Percentiles rank a stretch among this genome's conserved stretches.
phyloP scores from a whole-genome alignment of 2,113 vertebrate species.

The Notarius lentiginosus region DNA sequence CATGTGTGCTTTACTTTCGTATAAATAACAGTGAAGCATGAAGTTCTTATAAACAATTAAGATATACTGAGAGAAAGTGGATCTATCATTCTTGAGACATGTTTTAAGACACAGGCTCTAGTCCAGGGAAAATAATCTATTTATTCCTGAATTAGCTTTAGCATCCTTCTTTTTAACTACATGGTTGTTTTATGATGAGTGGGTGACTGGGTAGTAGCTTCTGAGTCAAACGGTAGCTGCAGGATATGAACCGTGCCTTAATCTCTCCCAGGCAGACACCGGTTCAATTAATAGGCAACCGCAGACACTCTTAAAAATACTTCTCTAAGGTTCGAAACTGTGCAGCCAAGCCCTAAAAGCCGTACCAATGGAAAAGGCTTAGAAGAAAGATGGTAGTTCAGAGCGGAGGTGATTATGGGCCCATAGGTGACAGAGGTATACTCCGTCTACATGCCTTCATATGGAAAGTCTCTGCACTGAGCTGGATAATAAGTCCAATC shows the following conservation, averaged over 20 bases:
- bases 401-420: not conserved
- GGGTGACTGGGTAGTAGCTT: not conserved
- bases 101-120: not conserved
- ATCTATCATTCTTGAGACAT: not conserved
- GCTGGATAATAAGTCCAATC: not conserved
- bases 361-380: not conserved
- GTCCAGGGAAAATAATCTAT: not conserved
- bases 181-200: slow-evolving; percentile 5
- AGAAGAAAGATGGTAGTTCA: not conserved
- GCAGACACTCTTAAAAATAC: slow-evolving; percentile 77
- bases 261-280: slow-evolving; percentile 63
- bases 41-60: not conserved
- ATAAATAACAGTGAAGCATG: not conserved
- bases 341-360: slow-evolving; percentile 60
- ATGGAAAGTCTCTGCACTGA: not conserved
- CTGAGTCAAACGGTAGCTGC: slow-evolving; percentile 27
- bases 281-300: slow-evolving; percentile 68
- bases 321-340: slow-evolving; percentile 64
- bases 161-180: not conserved
- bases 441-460: not conserved
- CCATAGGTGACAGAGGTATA: not conserved
- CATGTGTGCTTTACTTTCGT: not conserved
- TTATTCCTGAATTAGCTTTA: not conserved
- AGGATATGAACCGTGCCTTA: slow-evolving; percentile 26
- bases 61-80: not conserved